Evolutionary conservation across 2,797 vertebrate species (phyloP), one percentile per base, ranked within the genome.

Genomic region (Falco cherrug): DNA sequence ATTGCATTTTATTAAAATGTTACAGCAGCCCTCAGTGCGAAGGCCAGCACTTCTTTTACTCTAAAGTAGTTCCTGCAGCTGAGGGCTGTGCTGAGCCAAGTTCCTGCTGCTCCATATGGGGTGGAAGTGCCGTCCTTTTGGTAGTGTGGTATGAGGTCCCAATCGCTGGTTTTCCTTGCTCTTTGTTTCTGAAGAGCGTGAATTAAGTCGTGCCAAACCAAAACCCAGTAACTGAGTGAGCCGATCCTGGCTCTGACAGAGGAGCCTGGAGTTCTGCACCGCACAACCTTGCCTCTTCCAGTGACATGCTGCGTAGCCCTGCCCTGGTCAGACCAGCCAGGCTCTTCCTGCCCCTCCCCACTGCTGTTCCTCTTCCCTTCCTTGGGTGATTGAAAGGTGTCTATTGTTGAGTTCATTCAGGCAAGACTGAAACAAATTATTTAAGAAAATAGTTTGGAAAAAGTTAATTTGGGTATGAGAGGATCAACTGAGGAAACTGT

Each of bases 391-490:
- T 35, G 59, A 50, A 74, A 51, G 4, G 2, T 47, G 71, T 28
- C 70, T 26, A 1, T 53, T 57, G 54, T 54, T 1, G 14, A 19
- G 39, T 59, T 80, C 57, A 15, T 80, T 78, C 91, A 71, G 85
- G 33, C 82, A 63, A 41, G 48, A 33, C 3, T 87, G 57, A 63
- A 71, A 50, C n/a, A 89, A 67, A 86, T 41, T 19, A 35, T 77
- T 61, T 69, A 64, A 90, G 79, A 91, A 92, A 94, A 78, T 56
- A 88, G 73, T 95, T 95, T 75, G 73, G 57, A 5, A 86, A 88
- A 89, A 91, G 87, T 90, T 90, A 61, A 93, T 93, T 91, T 78
- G 85, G 89, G 91, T 92, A 82, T 65, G 76, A 71, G 54, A 75
- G 79, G 87, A 92, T 96, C 93, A 92, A 64, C 68, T 24, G 82